Percentiles rank a stretch among this genome's conserved stretches.
These are phyloP conservation scores for Xanthostigma xanthostigma DNA, from an alignment of 2,888 invertebrate species.

Conservation along the genomic window DNA sequence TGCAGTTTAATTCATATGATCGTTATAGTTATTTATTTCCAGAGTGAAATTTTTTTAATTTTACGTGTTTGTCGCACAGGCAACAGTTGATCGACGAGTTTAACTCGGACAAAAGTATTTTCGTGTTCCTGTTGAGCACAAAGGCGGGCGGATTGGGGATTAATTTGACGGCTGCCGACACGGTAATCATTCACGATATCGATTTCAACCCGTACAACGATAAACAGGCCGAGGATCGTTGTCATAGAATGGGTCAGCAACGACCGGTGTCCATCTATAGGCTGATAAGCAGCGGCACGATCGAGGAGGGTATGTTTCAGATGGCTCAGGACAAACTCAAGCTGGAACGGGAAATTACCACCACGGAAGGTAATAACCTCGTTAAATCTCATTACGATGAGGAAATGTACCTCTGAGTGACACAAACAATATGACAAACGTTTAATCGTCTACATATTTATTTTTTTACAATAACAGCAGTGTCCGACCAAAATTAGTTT, in stretches of 20 bases:
- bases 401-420: background rate
- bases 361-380: constrained; percentile 32
- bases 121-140: constrained; percentile 83
- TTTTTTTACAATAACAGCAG: too few species aligned
- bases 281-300: constrained; percentile 69
- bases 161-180: constrained; percentile 87
- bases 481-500: too few species aligned
- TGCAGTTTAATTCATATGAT: too few species aligned
- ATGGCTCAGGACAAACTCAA: constrained; percentile 84
- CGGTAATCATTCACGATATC: constrained; percentile 91
- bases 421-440: too few species aligned
- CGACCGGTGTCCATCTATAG: constrained; percentile 78
- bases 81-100: constrained; percentile 84
- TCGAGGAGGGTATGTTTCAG: constrained; percentile 85
- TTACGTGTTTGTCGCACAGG: constrained; percentile 32
- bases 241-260: constrained; percentile 61
- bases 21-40: background rate
- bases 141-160: constrained; percentile 92
- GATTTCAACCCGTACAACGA: constrained; percentile 99
- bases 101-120: constrained; percentile 62
- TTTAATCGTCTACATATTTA: too few species aligned
- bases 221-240: constrained; percentile 90
- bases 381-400: background rate
- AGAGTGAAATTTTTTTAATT: background rate
- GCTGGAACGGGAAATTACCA: constrained; percentile 75